These are phyloP conservation scores for Cheirogaleus major DNA, from an alignment of 2,797 vertebrate species.

Conservation along the genomic window DNA sequence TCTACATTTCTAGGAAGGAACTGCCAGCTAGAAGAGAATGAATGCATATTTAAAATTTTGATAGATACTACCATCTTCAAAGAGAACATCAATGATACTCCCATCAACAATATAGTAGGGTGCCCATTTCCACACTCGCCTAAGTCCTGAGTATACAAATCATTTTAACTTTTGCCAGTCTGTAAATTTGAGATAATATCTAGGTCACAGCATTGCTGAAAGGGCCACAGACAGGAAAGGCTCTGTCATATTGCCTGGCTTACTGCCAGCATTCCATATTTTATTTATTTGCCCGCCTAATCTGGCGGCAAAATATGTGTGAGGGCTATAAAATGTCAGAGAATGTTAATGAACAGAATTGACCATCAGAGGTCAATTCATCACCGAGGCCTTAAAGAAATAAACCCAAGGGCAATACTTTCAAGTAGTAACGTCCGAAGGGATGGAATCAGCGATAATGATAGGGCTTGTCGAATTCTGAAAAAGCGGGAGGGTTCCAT, in stretches of 20 bases:
- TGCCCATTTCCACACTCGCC: background rate
- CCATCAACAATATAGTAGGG: background rate
- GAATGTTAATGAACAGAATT: constrained; percentile 4
- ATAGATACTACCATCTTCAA: constrained; percentile 1
- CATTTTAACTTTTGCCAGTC: background rate
- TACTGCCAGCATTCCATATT: background rate
- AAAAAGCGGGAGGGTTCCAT: background rate
- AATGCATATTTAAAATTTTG: constrained; percentile 7
- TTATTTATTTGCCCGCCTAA: background rate
- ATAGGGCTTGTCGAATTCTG: background rate
- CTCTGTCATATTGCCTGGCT: background rate
- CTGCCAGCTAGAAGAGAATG: background rate
- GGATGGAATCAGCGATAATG: background rate
- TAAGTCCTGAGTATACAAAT: background rate
- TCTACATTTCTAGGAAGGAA: constrained; percentile 5
- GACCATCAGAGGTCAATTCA: background rate
- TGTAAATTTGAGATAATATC: background rate
- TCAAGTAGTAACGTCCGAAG: background rate
- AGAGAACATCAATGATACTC: background rate
- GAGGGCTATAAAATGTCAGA: background rate
- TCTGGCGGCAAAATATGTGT: background rate
- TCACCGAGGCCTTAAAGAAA: background rate
- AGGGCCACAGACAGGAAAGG: background rate
- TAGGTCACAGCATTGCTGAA: constrained; percentile 16
- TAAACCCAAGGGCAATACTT: background rate